Evolutionary conservation across 2,888 invertebrate genomes (phyloP), one percentile per base, ranked within the genome.

Genomic region (Cylloceria caligata): DNA sequence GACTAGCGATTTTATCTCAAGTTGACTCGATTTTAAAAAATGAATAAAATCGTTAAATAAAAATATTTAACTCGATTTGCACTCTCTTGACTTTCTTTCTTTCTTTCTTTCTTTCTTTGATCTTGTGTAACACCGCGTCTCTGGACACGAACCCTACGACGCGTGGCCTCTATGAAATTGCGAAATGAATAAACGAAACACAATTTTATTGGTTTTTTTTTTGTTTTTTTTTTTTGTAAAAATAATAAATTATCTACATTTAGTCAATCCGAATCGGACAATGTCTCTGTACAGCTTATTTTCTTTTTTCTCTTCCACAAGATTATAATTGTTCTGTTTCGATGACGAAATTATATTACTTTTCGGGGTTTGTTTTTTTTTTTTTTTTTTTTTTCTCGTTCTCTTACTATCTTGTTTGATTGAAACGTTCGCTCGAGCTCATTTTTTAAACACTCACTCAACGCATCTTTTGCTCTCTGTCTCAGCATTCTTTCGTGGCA

Each of bases 211-310:
- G n/a, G n/a, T n/a, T 73, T 67, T 75, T 45, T 74, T 71, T 60
- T 71, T 64, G 21, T 36, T 21, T 67, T 68, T 88, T 88, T 84
- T 85, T 86, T 86, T 90, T 88, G 87, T 90, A 89, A 89, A 91
- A 92, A 90, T 88, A 90, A 92, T 88, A 88, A 91, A 88, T 91
- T 89, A 90, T 91, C 87, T 92, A 90, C 92, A 92, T 92, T 91
- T 90, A 82, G 77, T 74, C 30, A 87, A 84, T 91, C 87, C 88
- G 88, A 89, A 88, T 86, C 83, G 88, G 88, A 91, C 88, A 91
- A 88, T 88, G 88, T 90, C 89, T 91, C 92, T 91, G 90, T 92
- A 92, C 92, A 92, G 88, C 78, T 79, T 71, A 36, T 72, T 73
- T 55, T 47, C 72, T 77, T 45, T 67, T 80, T 73, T 82, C 78